Base-by-base conservation (phyloP, 2,888 invertebrate genomes). In the Parnassius orleans region DNA sequence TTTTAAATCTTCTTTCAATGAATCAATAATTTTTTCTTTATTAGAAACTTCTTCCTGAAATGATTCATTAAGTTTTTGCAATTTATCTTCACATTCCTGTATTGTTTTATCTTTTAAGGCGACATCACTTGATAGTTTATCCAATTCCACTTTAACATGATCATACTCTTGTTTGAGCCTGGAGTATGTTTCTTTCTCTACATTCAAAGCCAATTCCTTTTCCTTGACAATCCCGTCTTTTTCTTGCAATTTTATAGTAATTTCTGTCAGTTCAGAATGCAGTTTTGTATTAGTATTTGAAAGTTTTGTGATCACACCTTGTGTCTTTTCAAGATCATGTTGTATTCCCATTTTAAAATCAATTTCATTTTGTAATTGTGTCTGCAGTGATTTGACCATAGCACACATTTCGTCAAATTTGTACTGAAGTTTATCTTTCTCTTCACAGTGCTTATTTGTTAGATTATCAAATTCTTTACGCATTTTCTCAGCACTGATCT, bases 291-390 rank as follows among this genome's bases (percentile, higher is more conserved):
- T 77, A n/a, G 69, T 65, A 53, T 68, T 66, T 11, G 75, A 71
- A 43, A 79, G 62, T 64, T 76, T 68, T 9, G 69, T 67, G 1
- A 53, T 48, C n/a, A 60, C 48, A n/a, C 54, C 51, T 44, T 66
- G 60, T 19, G 63, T 46, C n/a, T 63, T 63, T 55, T 63, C 52
- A 3, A 83, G 58, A 69, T 83, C 79, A 51, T 75, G 72, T 69
- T 84, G 80, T 51, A 83, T 66, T 41, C 66, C 67, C 10, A 80
- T 66, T 69, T 85, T 87, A 61, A 75, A 82, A 33, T 80, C 66
- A 24, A 84, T 83, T 71, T 87, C 86, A 66, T 79, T 77, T 57
- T 83, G 78, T 47, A 87, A 66, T 69, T 85, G 86, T 57, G 70
- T 75, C 72, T 84, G 80, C 15, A 86, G 68, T 41, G 80, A 72